Base-by-base conservation (phyloP, 2,797 vertebrate genomes). In the Rhynchotus rufescens region DNA sequence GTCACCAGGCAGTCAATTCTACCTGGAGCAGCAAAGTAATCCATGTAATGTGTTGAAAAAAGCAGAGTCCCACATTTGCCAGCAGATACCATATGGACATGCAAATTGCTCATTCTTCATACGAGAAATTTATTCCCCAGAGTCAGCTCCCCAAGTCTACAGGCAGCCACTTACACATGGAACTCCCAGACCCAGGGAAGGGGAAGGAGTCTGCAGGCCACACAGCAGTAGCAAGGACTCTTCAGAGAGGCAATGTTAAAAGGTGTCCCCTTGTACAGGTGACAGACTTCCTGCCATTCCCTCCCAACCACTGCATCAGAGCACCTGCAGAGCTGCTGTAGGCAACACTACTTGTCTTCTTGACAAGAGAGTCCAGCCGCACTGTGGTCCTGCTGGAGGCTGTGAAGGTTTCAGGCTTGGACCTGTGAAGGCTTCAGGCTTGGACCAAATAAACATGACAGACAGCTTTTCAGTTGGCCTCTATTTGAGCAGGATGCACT, bases 301-400 rank as follows among this genome's bases (percentile, higher is more conserved):
- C 83, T 28, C 9, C 8, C 51, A 59, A 30, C 4, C 2, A 16
- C 4, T 9, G 49, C 40, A 75, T 15, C 71, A 13, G 30, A 86
- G 40, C 13, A 78, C 38, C 72, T 49, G 11, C 2, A 0, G 49
- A 47, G 6, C 15, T 12, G 21, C 36, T n/a, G 5, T 7, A 0
- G 52, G 45, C 49, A 38, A 20, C 62, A 45, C 0, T 0, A 9
- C 4, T 0, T n/a, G n/a, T 13, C 13, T 15, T 64, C 54, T 54
- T 28, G 22, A 14, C 10, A 13, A 47, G 5, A 4, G 20, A 38
- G 26, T 15, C 40, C 87, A 68, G 17, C 28, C 13, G n/a, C 28
- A 3, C 62, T 36, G 25, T 0, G 0, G 15, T 32, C 62, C 84
- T 81, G 30, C n/a, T 84, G 82, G 12, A 68, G 54, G 60, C 36